Conservation (phyloP, 2,797 vertebrate species). For the Cossypha polioptera region DNA sequence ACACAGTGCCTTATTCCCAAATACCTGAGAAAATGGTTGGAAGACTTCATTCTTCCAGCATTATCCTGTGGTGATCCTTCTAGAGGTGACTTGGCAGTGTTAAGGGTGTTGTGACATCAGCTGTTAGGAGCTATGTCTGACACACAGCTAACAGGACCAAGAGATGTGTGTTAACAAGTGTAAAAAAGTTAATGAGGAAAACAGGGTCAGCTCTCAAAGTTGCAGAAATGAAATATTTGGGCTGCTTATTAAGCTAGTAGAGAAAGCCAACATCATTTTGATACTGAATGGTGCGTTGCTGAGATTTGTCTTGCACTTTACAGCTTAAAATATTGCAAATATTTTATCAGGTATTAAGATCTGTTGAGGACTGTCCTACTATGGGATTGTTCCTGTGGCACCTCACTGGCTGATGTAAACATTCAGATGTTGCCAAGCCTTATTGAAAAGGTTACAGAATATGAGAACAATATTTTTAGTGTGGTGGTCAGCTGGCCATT, state of each 20-base stretch:
- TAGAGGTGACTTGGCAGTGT: not conserved
- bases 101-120: not conserved
- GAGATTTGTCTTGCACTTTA: not conserved
- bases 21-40: not conserved
- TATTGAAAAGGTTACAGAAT: not conserved
- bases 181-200: not conserved
- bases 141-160: not conserved
- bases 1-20: not conserved
- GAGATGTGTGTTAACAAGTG: not conserved
- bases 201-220: not conserved
- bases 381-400: not conserved
- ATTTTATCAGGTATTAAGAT: not conserved
- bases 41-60: not conserved
- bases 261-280: not conserved
- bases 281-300: not conserved
- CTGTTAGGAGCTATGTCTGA: fast-evolving
- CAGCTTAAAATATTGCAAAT: not conserved
- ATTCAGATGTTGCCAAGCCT: not conserved
- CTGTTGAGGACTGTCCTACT: not conserved
- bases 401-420: not conserved
- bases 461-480: not conserved
- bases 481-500: not conserved
- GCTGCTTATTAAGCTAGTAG: not conserved
- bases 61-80: not conserved
- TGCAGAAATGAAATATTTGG: not conserved